phyloP scores from a whole-genome alignment of 2,113 vertebrate genomes.

The Tyto alba region DNA sequence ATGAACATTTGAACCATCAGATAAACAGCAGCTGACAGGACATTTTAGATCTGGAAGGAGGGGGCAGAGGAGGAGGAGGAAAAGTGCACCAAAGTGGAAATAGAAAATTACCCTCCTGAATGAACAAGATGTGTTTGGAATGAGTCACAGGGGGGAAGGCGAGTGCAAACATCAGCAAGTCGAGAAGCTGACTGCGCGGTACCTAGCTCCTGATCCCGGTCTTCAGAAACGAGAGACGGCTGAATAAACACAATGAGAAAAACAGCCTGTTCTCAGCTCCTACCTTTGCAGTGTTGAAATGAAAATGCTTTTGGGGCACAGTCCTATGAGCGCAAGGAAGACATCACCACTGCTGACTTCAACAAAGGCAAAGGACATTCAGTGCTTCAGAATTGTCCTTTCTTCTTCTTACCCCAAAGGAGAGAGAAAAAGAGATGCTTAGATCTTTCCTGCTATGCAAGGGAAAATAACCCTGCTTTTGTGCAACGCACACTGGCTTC shows the following conservation, averaged over 20 bases:
- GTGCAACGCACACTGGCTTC: background rate
- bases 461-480: background rate
- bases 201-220: conserved; percentile 18
- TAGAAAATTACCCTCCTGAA: conserved; percentile 66
- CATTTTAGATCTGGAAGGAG: conserved; percentile 57
- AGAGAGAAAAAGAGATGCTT: background rate
- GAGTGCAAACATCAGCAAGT: conserved; percentile 66
- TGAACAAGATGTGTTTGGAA: conserved; percentile 63
- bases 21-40: conserved; percentile 66
- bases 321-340: rapidly evolving
- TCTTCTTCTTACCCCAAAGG: background rate
- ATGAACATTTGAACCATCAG: conserved; percentile 62
- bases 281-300: background rate
- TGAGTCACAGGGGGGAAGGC: conserved; percentile 67
- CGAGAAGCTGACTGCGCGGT: conserved; percentile 50
- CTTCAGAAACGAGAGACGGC: conserved; percentile 28
- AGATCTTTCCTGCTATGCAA: background rate
- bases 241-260: conserved; percentile 36
- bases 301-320: background rate
- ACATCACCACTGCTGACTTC: background rate
- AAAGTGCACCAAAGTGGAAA: conserved; percentile 66
- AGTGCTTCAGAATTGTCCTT: background rate
- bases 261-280: background rate
- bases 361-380: background rate
- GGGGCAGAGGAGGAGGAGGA: conserved; percentile 34